These are phyloP conservation scores for Anarsia innoxiella DNA, from an alignment of 2,888 invertebrate genomes.

Conservation along the genomic window DNA sequence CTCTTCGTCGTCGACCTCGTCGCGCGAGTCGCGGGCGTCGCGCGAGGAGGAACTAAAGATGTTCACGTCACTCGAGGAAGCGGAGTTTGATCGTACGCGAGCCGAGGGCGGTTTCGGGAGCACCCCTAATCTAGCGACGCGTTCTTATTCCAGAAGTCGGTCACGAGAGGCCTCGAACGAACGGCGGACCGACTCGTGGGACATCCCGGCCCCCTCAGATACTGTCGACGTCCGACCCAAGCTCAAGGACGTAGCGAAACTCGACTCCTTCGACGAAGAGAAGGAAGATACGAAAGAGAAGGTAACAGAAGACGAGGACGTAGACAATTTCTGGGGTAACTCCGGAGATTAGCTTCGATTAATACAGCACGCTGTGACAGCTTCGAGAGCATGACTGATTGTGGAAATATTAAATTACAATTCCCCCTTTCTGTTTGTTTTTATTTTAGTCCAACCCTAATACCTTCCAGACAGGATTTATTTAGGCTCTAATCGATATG, in stretches of 20 bases:
- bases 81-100: conserved; percentile 67
- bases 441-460: conserved; percentile 33
- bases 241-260: conserved; percentile 46
- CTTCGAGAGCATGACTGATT: conserved; percentile 68
- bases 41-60: conserved; percentile 78
- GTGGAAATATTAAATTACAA: conserved; percentile 51
- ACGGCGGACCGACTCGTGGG: conserved; percentile 45
- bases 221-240: conserved; percentile 28
- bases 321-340: conserved; percentile 65
- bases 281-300: conserved; percentile 43
- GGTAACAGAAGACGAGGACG: conserved; percentile 57
- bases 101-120: conserved; percentile 45
- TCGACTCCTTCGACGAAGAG: conserved; percentile 63
- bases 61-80: conserved; percentile 79
- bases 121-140: conserved; percentile 67
- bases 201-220: conserved; percentile 36
- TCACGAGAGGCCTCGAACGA: conserved; percentile 58
- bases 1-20: conserved; percentile 77
- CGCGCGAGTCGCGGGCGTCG: conserved; percentile 76
- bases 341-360: conserved; percentile 53
- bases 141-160: conserved; percentile 73
- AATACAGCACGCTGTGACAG: conserved; percentile 47
- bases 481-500: conserved; percentile 47
- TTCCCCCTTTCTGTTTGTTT: conserved; percentile 53
- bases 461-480: conserved; percentile 42